Conservation (phyloP, 2,113 vertebrate species). For the Blennius ocellaris region DNA sequence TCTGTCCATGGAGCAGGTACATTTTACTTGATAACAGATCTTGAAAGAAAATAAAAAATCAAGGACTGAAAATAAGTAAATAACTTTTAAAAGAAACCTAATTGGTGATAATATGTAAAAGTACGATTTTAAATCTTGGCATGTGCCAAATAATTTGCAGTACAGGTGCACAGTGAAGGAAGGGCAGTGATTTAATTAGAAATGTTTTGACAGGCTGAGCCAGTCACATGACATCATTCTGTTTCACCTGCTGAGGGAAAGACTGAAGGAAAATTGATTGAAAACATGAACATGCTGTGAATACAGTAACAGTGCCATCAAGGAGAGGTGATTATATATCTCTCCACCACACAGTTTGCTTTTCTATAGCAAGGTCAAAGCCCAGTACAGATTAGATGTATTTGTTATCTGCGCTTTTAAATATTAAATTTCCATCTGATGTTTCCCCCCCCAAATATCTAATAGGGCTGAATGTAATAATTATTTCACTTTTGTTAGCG, state of each 20-base stretch:
- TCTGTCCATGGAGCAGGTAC: too few relatives aligned
- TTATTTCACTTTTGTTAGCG: too few relatives aligned
- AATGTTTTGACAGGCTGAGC: background rate
- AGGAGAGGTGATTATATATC: background rate
- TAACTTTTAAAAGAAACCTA: too few relatives aligned
- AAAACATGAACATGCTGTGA: background rate
- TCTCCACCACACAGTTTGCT: background rate
- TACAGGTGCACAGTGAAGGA: background rate
- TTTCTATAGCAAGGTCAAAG: background rate
- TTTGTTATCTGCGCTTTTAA: background rate
- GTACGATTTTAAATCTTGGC: too few relatives aligned
- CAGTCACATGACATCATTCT: constrained; percentile 1
- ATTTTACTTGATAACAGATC: too few relatives aligned
- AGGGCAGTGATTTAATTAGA: background rate
- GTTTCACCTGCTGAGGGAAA: background rate
- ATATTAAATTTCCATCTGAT: background rate
- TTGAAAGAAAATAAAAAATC: too few relatives aligned
- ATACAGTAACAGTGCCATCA: too few relatives aligned
- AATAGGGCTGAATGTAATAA: too few relatives aligned
- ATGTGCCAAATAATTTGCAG: too few relatives aligned
- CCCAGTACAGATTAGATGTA: background rate
- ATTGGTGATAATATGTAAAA: too few relatives aligned
- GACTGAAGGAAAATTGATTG: background rate
- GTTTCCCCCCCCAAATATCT: too few relatives aligned
- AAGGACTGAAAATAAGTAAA: too few relatives aligned